A percentile compares a stretch with the other conserved stretches of the same genome.
Evolutionary conservation across 2,888 invertebrate genomes (phyloP).

Genomic region (Drosophila leonis): DNA sequence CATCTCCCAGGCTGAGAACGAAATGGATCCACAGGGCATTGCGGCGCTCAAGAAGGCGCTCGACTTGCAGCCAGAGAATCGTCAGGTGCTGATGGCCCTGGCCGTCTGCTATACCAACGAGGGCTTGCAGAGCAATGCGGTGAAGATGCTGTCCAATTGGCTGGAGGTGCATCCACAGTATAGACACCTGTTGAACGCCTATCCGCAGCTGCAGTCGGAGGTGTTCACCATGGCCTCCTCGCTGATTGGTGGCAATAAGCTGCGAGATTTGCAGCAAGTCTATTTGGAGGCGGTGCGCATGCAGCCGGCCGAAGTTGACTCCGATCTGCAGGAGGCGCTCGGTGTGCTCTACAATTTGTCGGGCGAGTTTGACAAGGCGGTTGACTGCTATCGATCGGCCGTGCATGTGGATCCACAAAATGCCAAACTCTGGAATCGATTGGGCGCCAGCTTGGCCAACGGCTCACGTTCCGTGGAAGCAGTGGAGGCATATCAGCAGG

Average conservation of each 20-base stretch:
- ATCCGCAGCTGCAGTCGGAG: constrained; percentile 57
- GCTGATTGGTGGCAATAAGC: constrained; percentile 84
- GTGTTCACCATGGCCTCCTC: constrained; percentile 85
- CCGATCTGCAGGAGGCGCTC: constrained; percentile 96
- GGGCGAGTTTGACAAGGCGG: constrained; percentile 97
- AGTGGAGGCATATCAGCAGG: constrained; percentile 97
- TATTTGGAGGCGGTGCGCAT: constrained; percentile 93
- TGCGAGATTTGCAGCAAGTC: constrained; percentile 89
- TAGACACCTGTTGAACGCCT: constrained; percentile 87
- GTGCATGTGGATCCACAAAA: constrained; percentile 91
- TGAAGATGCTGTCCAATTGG: constrained; percentile 92
- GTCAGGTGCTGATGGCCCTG: constrained; percentile 94
- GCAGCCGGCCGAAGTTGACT: constrained; percentile 91
- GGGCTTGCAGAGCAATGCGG: constrained; percentile 95
- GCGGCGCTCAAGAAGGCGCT: constrained; percentile 95
- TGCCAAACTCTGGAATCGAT: constrained; percentile 97
- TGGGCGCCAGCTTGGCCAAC: constrained; percentile 98
- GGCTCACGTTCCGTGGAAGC: constrained; percentile 98
- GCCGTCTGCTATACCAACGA: constrained; percentile 99
- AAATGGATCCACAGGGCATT: constrained; percentile 97
- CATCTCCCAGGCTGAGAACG: constrained; percentile 98
- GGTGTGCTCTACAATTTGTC: constrained; percentile 98
- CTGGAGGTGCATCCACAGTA: constrained; percentile 93
- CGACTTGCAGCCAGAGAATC: constrained; percentile 91
- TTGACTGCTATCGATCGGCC: constrained; percentile 97